Evolutionary conservation across 2,888 invertebrate species (phyloP), one percentile per base, ranked within the genome.

Genomic region (Cacoxenus indagator): DNA sequence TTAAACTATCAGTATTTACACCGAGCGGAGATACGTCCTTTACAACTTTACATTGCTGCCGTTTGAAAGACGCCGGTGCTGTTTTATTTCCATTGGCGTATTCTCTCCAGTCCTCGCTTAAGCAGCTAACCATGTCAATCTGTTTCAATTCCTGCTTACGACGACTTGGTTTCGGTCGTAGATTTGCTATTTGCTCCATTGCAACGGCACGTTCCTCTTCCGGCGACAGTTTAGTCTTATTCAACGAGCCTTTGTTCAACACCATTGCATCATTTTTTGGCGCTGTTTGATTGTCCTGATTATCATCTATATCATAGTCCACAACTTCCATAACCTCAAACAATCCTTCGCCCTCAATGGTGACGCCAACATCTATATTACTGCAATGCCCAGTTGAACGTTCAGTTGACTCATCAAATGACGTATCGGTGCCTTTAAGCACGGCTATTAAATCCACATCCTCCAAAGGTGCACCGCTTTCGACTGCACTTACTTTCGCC

Each of bases 371-470:
- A 61, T 76, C 77, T n/a, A 85, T 14, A 19, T 17, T 51, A 6
- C 22, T 22, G 14, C 37, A 11, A 11, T 37, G 2, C 8, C 37
- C 37, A 14, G 14, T 37, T 37, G 14, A 1, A 37, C 2, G 37
- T 37, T 37, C 9, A 6, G 17, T 17, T 51, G 6, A 3, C 5
- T 22, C 22, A 55, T 55, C 55, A 11, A 0, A 70, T 26, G 14
- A 14, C 6, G 89, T 89, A 72, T 91, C 91, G 70, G 90, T 90
- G 75, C 90, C 89, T 24, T 91, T 91, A 43, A 91, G 82, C 27
- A 89, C 88, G 70, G 90, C 90, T 17, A 91, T 89, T 69, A 88
- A 76, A 69, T 88, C 88, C 19, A 85, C 85, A 65, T 87, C 85
- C 14, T 84, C 80, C 9, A 86, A 61, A 0, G 81, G 62, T 17